Percentiles rank a stretch among this genome's conserved stretches.
phyloP scores from a whole-genome alignment of 2,113 vertebrate species.

The Lagopus leucura region DNA sequence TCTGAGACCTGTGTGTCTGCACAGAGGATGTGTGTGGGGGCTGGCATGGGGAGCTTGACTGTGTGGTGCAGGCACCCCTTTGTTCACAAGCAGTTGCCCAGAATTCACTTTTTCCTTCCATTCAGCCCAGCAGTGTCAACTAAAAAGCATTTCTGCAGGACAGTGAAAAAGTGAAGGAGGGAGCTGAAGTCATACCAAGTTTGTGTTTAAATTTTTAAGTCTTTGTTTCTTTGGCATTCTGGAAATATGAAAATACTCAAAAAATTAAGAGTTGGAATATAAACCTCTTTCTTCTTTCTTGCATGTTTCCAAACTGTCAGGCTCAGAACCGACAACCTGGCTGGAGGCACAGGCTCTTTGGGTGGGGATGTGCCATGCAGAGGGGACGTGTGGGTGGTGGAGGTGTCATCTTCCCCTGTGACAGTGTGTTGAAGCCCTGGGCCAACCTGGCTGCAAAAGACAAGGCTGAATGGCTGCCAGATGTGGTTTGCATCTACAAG shows the following conservation, averaged over 20 bases:
- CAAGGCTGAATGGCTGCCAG: background rate
- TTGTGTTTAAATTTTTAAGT: background rate
- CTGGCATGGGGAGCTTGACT: background rate
- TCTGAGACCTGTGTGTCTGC: background rate
- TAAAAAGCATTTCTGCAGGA: background rate
- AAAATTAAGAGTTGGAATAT: background rate
- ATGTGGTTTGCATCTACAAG: background rate
- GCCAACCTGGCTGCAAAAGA: background rate
- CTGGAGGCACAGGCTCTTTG: background rate
- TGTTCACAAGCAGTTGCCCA: background rate
- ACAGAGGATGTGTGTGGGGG: background rate
- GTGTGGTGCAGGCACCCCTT: background rate
- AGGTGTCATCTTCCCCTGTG: background rate
- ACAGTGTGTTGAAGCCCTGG: fast-evolving
- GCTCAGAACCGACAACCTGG: fast-evolving
- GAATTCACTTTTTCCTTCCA: background rate
- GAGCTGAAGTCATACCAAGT: background rate
- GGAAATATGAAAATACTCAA: background rate
- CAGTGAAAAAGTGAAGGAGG: background rate
- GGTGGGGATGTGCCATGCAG: fast-evolving
- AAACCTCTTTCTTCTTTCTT: background rate
- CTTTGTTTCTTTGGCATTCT: background rate
- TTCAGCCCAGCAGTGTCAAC: background rate
- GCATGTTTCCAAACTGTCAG: background rate
- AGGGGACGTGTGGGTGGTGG: fast-evolving